phyloP scores from a whole-genome alignment of 2,888 invertebrate genomes.

The Lymantria dispar region DNA sequence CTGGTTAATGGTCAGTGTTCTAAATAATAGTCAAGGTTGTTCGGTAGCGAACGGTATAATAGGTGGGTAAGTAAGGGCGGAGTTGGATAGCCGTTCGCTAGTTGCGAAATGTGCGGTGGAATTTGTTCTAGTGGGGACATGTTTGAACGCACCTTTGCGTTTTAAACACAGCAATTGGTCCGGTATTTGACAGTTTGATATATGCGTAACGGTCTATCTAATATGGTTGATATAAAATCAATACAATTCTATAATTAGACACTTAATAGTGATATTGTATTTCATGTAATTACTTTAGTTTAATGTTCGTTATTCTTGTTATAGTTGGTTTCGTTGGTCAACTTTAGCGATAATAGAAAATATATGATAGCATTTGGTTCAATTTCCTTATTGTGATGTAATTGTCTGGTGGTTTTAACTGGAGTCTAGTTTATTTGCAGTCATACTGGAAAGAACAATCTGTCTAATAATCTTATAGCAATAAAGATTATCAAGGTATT shows the following conservation, averaged over 20 bases:
- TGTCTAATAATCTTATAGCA: no score
- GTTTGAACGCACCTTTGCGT: conserved; percentile 56
- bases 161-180: conserved; percentile 73
- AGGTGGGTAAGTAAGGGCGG: conserved; percentile 73
- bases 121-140: conserved; percentile 66
- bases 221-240: conserved; percentile 33
- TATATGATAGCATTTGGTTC: no score
- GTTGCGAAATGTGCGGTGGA: conserved; percentile 62
- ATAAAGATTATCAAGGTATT: no score
- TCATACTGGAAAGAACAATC: no score
- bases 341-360: conserved; percentile 2
- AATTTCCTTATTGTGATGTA: no score
- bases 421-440: no score
- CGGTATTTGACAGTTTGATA: conserved; percentile 72
- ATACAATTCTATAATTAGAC: conserved; percentile 43
- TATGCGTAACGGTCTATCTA: conserved; percentile 44
- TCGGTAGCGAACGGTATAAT: conserved; percentile 73
- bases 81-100: conserved; percentile 38
- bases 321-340: conserved; percentile 8
- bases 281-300: conserved; percentile 40
- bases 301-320: conserved; percentile 27
- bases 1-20: conserved; percentile 54
- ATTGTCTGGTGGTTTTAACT: no score
- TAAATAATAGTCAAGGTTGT: conserved; percentile 75
- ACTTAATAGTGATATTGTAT: conserved; percentile 37